These are phyloP conservation scores for Enoplolaimus lenunculus DNA, from an alignment of 2,888 invertebrate species.

Conservation along the genomic window DNA sequence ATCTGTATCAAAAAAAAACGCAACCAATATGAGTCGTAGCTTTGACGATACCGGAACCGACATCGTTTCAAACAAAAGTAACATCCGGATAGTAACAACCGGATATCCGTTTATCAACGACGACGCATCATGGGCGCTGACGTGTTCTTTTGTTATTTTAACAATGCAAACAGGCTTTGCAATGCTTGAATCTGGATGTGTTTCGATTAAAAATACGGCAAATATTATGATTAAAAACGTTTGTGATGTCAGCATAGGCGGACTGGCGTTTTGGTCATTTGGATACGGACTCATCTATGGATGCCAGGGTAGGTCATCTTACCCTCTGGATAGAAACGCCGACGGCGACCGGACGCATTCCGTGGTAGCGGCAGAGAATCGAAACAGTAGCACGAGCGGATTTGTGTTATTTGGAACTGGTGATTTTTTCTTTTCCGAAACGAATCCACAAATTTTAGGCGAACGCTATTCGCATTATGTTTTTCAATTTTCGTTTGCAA, in stretches of 20 bases:
- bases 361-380: no score
- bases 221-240: no score
- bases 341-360: no score
- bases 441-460: slow-evolving; percentile 48
- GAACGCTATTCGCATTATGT: slow-evolving; percentile 71
- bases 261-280: slow-evolving; percentile 78
- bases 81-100: no score
- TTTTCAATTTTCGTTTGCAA: slow-evolving; percentile 71
- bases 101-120: slow-evolving; percentile 46
- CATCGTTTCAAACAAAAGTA: no score
- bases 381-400: no score
- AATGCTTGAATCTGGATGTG: slow-evolving; percentile 79
- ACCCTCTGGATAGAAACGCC: no score
- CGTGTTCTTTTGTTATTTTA: slow-evolving; percentile 71
- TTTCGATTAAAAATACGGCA: slow-evolving; percentile 52
- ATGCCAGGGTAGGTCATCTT: no score
- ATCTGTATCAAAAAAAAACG: no score
- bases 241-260: slow-evolving; percentile 76
- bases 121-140: slow-evolving; percentile 75
- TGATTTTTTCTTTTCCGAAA: slow-evolving; percentile 64
- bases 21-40: no score
- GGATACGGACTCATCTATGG: slow-evolving; percentile 81
- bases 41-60: no score
- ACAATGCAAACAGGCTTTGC: slow-evolving; percentile 74
- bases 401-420: no score